These are phyloP conservation scores for Scomber colias DNA, from an alignment of 2,113 vertebrate species.

Conservation along the genomic window DNA sequence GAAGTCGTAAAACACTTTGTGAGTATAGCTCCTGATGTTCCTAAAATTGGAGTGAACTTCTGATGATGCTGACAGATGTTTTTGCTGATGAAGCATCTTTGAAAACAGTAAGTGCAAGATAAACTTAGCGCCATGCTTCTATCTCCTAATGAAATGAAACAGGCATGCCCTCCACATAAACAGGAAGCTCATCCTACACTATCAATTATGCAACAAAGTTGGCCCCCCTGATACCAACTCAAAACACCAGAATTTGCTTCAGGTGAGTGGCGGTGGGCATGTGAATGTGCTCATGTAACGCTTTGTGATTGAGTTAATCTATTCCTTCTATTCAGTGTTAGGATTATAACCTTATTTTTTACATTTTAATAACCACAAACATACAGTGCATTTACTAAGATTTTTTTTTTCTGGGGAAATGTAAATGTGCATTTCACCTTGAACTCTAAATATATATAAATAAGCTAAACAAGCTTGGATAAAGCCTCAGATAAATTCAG, in stretches of 20 bases:
- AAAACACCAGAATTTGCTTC: constrained; percentile 41
- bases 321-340: constrained; percentile 1
- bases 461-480: neutral
- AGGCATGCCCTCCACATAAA: constrained; percentile 37
- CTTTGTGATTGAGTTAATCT: constrained; percentile 16
- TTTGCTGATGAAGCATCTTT: constrained; percentile 28
- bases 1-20: neutral
- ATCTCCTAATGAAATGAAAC: constrained; percentile 39
- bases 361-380: constrained; percentile 3
- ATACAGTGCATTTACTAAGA: neutral
- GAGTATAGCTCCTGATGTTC: neutral
- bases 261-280: constrained; percentile 54
- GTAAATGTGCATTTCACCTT: constrained; percentile 4
- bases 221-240: constrained; percentile 30
- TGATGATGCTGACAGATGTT: neutral
- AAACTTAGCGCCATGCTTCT: neutral
- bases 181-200: constrained; percentile 57
- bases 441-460: neutral
- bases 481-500: neutral
- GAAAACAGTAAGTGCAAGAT: no score
- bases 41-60: neutral
- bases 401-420: neutral
- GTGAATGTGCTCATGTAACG: constrained; percentile 44
- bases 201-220: constrained; percentile 68
- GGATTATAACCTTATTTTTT: neutral